phyloP scores from a whole-genome alignment of 1,140 invertebrate genomes.

The Cyphomyrmex costatus region DNA sequence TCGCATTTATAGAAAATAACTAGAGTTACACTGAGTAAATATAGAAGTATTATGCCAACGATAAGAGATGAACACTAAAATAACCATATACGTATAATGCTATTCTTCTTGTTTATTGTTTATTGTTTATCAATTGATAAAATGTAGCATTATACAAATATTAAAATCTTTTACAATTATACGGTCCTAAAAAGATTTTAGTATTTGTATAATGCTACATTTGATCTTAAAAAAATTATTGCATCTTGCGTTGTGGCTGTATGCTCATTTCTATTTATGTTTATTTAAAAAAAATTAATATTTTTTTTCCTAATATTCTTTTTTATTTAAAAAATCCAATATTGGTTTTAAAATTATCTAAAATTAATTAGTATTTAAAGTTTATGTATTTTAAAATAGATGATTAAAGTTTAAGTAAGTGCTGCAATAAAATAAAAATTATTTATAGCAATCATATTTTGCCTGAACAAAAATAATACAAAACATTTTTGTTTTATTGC shows the following conservation, averaged over 20 bases:
- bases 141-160: no score
- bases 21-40: neutral
- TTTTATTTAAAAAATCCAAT: neutral
- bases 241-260: no score
- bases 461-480: no score
- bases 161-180: no score
- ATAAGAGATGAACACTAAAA: neutral
- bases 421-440: neutral
- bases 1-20: conserved; percentile 2
- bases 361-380: neutral
- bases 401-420: neutral
- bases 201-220: neutral
- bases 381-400: neutral
- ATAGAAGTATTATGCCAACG: neutral
- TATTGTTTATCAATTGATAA: no score
- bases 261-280: no score
- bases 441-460: neutral
- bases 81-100: neutral
- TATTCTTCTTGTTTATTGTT: no score
- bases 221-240: neutral
- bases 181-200: no score
- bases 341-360: neutral
- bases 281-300: no score
- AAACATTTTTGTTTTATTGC: neutral
- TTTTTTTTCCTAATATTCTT: neutral